A percentile compares a stretch with the other conserved stretches of the same genome.
phyloP scores from a whole-genome alignment of 2,888 invertebrate genomes.

The Alentia gelatinosa region DNA sequence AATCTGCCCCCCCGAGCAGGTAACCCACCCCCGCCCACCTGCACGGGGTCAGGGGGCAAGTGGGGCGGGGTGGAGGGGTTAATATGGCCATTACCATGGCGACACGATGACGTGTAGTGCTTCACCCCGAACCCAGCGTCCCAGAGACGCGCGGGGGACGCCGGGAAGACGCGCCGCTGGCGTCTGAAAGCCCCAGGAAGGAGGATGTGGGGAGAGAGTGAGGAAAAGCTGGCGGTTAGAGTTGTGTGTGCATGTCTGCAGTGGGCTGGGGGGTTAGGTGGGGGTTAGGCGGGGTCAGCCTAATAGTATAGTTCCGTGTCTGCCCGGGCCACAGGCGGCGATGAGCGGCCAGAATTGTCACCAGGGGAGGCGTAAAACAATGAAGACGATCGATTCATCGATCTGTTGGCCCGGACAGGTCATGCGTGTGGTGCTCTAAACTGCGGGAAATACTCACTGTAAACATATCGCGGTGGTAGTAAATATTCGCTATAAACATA shows the following conservation, averaged over 20 bases:
- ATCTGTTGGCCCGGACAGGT: not conserved
- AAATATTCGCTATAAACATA: no score
- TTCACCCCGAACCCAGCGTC: not conserved
- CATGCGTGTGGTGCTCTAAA: not conserved
- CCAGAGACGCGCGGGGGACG: no score
- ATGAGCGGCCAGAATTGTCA: not conserved
- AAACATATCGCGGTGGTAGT: no score
- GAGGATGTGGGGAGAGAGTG: not conserved
- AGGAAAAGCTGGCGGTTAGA: not conserved
- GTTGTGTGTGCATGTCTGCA: not conserved
- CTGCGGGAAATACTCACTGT: no score
- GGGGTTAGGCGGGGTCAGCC: not conserved
- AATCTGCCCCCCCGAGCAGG: not conserved
- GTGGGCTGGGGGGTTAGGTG: not conserved
- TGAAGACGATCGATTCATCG: not conserved
- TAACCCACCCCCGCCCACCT: not conserved
- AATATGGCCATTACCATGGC: not conserved
- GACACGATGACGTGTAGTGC: not conserved
- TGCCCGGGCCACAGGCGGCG: not conserved
- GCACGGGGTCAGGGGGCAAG: not conserved
- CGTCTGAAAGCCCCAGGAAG: no score
- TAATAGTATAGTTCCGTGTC: not conserved
- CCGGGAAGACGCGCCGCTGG: not conserved
- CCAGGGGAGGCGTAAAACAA: not conserved
- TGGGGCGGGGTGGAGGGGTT: not conserved